Evolutionary conservation across 92 coral and sea anemone genomes (phyloP).

Genomic region (Porites rus): DNA sequence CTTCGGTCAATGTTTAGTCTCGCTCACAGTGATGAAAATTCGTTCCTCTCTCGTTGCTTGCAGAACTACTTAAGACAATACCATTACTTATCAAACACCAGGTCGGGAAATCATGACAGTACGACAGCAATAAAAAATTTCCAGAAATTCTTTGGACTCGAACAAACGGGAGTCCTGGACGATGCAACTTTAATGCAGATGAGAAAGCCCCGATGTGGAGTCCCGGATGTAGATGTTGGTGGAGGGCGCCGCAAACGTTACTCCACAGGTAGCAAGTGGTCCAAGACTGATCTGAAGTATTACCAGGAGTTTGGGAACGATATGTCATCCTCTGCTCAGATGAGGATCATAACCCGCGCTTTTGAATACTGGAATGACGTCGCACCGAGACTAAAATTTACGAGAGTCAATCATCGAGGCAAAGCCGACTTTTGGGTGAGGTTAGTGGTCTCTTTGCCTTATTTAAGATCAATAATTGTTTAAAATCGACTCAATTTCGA

Average conservation of each 20-base stretch:
- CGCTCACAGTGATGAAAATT: no score
- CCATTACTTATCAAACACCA: slow-evolving; percentile 44
- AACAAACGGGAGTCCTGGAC: slow-evolving; percentile 70
- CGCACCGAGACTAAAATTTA: slow-evolving; percentile 60
- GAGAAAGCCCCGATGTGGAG: slow-evolving; percentile 78
- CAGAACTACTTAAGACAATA: slow-evolving; percentile 34
- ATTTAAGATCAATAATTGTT: background rate
- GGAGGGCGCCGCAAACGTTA: background rate
- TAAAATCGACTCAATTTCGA: no score
- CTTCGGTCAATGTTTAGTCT: no score
- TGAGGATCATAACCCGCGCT: slow-evolving; percentile 44
- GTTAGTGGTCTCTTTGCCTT: slow-evolving; percentile 8
- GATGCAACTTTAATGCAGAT: slow-evolving; percentile 59
- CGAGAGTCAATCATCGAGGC: slow-evolving; percentile 32
- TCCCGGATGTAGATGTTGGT: slow-evolving; percentile 21
- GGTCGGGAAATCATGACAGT: slow-evolving; percentile 66
- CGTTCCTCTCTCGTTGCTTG: no score
- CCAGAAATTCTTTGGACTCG: slow-evolving; percentile 64
- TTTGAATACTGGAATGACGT: slow-evolving; percentile 64
- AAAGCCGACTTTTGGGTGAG: slow-evolving; percentile 60
- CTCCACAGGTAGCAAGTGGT: slow-evolving; percentile 51
- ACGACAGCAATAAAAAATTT: slow-evolving; percentile 55
- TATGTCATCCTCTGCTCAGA: slow-evolving; percentile 20
- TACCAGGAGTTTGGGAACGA: slow-evolving; percentile 58
- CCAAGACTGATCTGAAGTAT: slow-evolving; percentile 48